These are phyloP conservation scores for Drosophila ohnishii DNA, from an alignment of 1,140 invertebrate genomes.

Conservation along the genomic window DNA sequence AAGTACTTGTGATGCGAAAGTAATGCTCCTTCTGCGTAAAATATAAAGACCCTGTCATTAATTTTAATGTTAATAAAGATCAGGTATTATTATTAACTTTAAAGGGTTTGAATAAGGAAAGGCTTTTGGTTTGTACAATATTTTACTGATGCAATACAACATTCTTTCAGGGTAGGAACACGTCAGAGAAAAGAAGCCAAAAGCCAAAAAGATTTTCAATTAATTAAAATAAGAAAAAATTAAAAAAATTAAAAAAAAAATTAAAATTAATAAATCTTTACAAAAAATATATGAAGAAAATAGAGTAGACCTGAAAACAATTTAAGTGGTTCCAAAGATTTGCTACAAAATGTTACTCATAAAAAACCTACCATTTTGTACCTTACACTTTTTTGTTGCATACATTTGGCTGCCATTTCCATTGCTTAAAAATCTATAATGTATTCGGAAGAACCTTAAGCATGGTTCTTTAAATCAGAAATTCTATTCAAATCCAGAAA, in stretches of 20 bases:
- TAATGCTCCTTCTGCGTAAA: slow-evolving; percentile 37
- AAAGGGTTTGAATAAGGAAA: too few species aligned
- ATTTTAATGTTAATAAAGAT: slow-evolving; percentile 15
- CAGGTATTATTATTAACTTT: slow-evolving; percentile 3
- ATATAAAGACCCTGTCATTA: slow-evolving; percentile 27
- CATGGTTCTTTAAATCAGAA: not conserved
- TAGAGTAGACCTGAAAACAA: too few species aligned
- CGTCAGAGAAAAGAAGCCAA: not conserved
- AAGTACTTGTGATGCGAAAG: slow-evolving; percentile 55
- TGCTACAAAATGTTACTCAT: too few species aligned
- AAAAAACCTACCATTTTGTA: too few species aligned
- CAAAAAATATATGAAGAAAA: too few species aligned
- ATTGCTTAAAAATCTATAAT: not conserved
- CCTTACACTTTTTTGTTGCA: too few species aligned
- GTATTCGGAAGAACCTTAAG: not conserved
- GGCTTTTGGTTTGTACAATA: not conserved
- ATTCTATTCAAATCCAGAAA: not conserved
- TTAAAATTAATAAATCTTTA: too few species aligned
- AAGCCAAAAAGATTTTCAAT: too few species aligned
- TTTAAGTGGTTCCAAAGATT: too few species aligned
- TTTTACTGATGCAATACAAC: not conserved
- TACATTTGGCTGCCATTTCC: too few species aligned
- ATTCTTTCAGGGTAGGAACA: not conserved
- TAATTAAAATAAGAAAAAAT: too few species aligned
- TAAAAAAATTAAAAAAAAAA: too few species aligned